A percentile compares a stretch with the other conserved stretches of the same genome.
phyloP scores from a whole-genome alignment of 2,797 vertebrate species.

The Lepilemur ruficaudatus region DNA sequence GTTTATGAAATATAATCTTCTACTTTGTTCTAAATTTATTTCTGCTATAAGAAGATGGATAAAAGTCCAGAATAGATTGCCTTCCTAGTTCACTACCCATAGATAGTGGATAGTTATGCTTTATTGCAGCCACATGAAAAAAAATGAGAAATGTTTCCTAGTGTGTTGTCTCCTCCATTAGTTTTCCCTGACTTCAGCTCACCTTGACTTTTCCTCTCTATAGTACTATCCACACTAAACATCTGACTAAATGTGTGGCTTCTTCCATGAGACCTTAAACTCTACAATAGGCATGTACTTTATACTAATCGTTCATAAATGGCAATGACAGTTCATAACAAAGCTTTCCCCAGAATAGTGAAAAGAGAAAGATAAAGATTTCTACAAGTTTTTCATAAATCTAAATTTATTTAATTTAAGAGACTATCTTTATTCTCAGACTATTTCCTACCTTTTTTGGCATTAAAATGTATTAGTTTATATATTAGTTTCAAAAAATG shows the following conservation, averaged over 20 bases:
- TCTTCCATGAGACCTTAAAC: not conserved
- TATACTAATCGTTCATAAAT: not conserved
- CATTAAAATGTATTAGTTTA: not conserved
- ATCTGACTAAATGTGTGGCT: not conserved
- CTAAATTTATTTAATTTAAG: constrained; percentile 8
- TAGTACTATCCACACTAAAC: not conserved
- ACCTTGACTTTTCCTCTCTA: not conserved
- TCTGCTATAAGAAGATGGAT: not conserved
- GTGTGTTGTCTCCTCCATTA: not conserved
- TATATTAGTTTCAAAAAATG: not conserved
- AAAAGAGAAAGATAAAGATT: not conserved
- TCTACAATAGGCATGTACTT: not conserved
- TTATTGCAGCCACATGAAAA: not conserved
- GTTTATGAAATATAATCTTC: not conserved
- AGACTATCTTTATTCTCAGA: not conserved
- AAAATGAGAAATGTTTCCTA: not conserved
- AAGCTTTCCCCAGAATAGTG: not conserved
- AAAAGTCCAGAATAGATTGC: not conserved
- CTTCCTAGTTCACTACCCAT: not conserved
- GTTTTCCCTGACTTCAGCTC: not conserved
- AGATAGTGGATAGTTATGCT: not conserved
- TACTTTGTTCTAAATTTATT: not conserved
- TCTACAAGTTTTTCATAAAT: constrained; percentile 1
- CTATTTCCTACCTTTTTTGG: not conserved
- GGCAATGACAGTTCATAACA: not conserved